Evolutionary conservation across 1,140 invertebrate species (phyloP).

Genomic region (Nebria ingens): DNA sequence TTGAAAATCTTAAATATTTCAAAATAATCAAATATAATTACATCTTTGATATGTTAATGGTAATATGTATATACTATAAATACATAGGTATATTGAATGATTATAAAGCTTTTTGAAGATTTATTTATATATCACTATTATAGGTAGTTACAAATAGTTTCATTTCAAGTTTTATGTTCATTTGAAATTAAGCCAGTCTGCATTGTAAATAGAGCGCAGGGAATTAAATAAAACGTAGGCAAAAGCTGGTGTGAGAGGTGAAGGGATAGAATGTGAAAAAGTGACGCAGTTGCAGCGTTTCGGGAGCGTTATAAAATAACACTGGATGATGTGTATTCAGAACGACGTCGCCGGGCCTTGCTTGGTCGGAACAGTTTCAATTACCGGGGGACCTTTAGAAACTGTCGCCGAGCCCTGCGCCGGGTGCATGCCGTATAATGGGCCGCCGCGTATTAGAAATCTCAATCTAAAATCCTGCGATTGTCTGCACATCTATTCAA

Average conservation of each 20-base stretch:
- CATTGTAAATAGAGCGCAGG: neutral
- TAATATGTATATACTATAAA: too few relatives aligned
- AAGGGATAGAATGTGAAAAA: neutral
- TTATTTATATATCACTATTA: too few relatives aligned
- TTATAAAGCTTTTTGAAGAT: neutral
- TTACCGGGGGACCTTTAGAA: conserved; percentile 4
- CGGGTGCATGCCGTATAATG: conserved; percentile 6
- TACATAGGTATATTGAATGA: neutral
- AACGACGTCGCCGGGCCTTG: too few relatives aligned
- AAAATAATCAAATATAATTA: neutral
- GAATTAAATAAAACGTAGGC: neutral
- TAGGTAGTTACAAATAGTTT: neutral
- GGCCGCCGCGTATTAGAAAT: neutral
- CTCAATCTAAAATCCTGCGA: conserved; percentile 5
- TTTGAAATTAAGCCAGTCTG: neutral
- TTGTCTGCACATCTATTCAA: conserved; percentile 4
- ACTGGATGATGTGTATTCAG: neutral
- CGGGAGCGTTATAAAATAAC: neutral
- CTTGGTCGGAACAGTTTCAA: conserved; percentile 3
- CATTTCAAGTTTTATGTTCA: neutral
- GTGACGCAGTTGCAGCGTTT: neutral
- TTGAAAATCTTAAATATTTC: neutral
- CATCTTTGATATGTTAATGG: neutral
- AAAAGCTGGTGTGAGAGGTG: neutral
- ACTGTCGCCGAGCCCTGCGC: neutral